A percentile compares a stretch with the other conserved stretches of the same genome.
These are phyloP conservation scores for Cosmorhoe ocellata DNA, from an alignment of 2,888 invertebrate genomes.

Conservation along the genomic window DNA sequence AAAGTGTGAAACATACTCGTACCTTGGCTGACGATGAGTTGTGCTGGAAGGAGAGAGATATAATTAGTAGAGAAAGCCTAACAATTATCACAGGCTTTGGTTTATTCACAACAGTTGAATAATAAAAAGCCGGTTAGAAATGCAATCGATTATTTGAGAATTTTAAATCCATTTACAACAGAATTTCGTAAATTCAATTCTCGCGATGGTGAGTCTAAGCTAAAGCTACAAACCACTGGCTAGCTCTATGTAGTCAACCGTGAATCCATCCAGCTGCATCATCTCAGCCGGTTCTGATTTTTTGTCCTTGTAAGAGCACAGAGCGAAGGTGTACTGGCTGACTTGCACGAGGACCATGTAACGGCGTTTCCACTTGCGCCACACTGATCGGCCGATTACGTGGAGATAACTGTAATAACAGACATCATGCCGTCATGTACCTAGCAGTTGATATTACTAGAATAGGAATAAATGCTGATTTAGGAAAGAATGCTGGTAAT, in stretches of 20 bases:
- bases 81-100: too few species aligned
- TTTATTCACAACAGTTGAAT: too few species aligned
- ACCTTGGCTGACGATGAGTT: constrained; percentile 96
- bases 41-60: constrained; percentile 83
- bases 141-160: too few species aligned
- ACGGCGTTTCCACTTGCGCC: constrained; percentile 99
- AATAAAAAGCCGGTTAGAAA: too few species aligned
- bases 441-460: too few species aligned
- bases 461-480: too few species aligned
- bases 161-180: too few species aligned
- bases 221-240: constrained; percentile 89
- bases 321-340: constrained; percentile 99
- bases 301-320: constrained; percentile 99
- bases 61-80: constrained; percentile 7
- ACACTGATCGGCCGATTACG: constrained; percentile 95
- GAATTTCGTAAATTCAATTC: too few species aligned
- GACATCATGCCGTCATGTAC: not conserved
- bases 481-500: too few species aligned
- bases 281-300: constrained; percentile 99
- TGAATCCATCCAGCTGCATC: constrained; percentile 99
- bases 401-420: constrained; percentile 88
- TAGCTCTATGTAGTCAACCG: constrained; percentile 99
- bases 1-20: constrained; percentile 52
- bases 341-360: constrained; percentile 99
- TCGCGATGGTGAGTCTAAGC: too few species aligned